phyloP scores from a whole-genome alignment of 2,113 vertebrate species.

The Dendrocopos noguchii region DNA sequence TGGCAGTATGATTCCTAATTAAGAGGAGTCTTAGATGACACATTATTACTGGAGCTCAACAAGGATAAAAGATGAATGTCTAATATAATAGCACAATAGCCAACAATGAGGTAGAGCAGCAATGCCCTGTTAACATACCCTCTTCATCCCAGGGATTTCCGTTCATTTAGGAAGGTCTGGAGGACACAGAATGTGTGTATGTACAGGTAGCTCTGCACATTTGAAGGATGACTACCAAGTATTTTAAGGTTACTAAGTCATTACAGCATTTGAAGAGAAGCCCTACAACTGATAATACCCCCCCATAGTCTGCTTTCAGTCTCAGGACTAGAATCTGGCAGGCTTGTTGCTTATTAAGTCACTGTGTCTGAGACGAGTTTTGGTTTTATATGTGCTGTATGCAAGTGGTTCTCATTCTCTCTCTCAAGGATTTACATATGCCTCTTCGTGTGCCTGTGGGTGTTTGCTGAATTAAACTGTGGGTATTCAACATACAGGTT shows the following conservation, averaged over 20 bases:
- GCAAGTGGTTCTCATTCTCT: background rate
- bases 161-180: background rate
- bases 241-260: background rate
- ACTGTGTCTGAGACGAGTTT: background rate
- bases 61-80: background rate
- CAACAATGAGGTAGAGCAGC: background rate
- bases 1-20: conserved; percentile 44
- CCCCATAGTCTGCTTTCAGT: background rate
- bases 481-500: fast-evolving
- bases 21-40: conserved; percentile 37
- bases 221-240: background rate
- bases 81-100: background rate
- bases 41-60: conserved; percentile 33
- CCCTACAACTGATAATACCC: background rate
- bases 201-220: background rate
- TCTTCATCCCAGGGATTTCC: background rate
- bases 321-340: background rate
- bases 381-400: background rate
- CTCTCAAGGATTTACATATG: background rate
- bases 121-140: background rate
- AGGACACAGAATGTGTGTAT: fast-evolving
- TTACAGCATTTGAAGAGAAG: background rate
- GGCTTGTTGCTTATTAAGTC: background rate
- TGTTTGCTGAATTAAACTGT: background rate
- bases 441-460: fast-evolving